Base-by-base conservation (phyloP, 2,797 vertebrate species). In the Semotilus atromaculatus region DNA sequence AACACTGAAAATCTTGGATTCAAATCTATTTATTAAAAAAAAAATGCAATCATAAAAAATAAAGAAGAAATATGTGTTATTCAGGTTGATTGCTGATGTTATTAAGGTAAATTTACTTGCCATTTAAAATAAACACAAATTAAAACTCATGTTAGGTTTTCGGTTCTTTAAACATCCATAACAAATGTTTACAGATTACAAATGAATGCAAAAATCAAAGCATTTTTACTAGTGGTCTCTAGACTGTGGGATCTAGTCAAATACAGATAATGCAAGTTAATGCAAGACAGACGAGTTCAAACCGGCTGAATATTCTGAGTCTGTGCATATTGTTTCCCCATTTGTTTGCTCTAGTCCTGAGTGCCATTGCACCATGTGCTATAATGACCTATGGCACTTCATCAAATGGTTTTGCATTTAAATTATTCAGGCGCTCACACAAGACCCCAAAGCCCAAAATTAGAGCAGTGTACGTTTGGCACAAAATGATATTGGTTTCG, bases 371-470 rank as follows among this genome's bases (percentile, higher is more conserved):
- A 76, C 34, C 60, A 55, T 40, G 45, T 55, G 72, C 72, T 53
- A 55, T 64, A 81, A 85, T 53, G 58, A 53, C 43, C 51, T 70
- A 72, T 68, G 70, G 67, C 84, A 77, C 73, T 77, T 83, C 38
- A 70, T 81, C 53, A 77, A 86, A 76, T 72, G 31, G 58, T 81
- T 84, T 84, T 62, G 64, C 70, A 43, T 83, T 80, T 73, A 60
- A 85, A 84, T 70, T 40, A 36, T 68, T 76, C 71, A 83, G 45
- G 40, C 31, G 34, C 62, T 81, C 83, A 79, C 72, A 70, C 70
- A 40, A 84, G 72, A 84, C 55, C 76, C 64, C 66, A 77, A 64
- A 80, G 38, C 64, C 53, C 31, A 83, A 75, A 85, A 85, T 82
- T 75, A 80, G 71, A 71, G 45, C 58, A 68, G 60, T 70, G 43